phyloP scores from a whole-genome alignment of 2,888 invertebrate species.

The Hetaerina titia region DNA sequence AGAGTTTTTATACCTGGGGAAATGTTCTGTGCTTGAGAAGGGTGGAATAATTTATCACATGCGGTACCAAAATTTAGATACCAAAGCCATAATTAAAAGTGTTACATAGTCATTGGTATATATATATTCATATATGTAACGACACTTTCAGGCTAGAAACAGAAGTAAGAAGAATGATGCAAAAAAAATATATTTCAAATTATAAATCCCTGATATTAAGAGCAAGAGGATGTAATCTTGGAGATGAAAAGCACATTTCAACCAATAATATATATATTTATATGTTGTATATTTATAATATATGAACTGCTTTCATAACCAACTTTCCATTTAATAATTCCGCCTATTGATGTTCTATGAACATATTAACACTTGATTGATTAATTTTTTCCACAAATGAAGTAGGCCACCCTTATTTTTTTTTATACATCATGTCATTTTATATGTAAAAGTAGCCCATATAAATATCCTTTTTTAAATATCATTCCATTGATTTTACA shows the following conservation, averaged over 20 bases:
- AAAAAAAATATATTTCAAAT: slow-evolving; percentile 68
- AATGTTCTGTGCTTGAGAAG: slow-evolving; percentile 55
- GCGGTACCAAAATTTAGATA: slow-evolving; percentile 67
- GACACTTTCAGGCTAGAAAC: slow-evolving; percentile 67
- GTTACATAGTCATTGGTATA: slow-evolving; percentile 69
- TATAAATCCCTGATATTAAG: slow-evolving; percentile 69
- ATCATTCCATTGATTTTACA: slow-evolving; percentile 63
- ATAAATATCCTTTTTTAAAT: slow-evolving; percentile 59
- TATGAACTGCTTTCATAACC: slow-evolving; percentile 70
- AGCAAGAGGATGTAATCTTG: slow-evolving; percentile 70
- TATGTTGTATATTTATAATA: slow-evolving; percentile 70
- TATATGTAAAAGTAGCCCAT: slow-evolving; percentile 63
- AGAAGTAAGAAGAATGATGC: slow-evolving; percentile 69
- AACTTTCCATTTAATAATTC: slow-evolving; percentile 70
- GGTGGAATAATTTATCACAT: slow-evolving; percentile 67
- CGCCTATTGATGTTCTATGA: slow-evolving; percentile 70
- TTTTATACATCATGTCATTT: slow-evolving; percentile 43
- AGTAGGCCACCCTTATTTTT: slow-evolving; percentile 69
- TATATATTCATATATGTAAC: slow-evolving; percentile 64
- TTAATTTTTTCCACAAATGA: slow-evolving; percentile 68
- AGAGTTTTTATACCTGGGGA: slow-evolving; percentile 67
- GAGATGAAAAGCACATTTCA: slow-evolving; percentile 70
- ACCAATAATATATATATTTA: slow-evolving; percentile 71
- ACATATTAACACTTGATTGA: slow-evolving; percentile 70
- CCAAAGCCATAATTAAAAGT: slow-evolving; percentile 68